These are phyloP conservation scores for Nipponacmea schrenckii DNA, from an alignment of 2,888 invertebrate species.

Conservation along the genomic window DNA sequence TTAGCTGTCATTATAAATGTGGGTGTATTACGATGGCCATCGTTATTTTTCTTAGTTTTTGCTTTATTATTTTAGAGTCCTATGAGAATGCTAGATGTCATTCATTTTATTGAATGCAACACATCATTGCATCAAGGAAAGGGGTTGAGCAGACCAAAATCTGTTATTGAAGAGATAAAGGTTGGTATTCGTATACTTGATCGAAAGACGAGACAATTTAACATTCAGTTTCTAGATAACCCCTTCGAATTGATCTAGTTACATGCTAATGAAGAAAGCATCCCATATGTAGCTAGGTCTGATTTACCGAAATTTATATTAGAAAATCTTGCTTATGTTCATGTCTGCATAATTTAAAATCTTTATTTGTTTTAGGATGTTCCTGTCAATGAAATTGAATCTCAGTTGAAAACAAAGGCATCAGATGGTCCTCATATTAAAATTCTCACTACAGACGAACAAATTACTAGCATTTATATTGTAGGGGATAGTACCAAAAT, in stretches of 20 bases:
- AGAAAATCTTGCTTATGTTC: too few species aligned
- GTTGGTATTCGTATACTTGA: too few species aligned
- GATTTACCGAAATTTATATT: too few species aligned
- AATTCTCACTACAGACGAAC: background rate
- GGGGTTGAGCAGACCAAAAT: background rate
- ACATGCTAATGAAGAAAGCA: too few species aligned
- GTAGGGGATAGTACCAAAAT: background rate
- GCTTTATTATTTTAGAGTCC: background rate
- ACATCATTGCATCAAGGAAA: background rate
- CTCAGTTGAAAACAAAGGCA: background rate
- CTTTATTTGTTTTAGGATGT: background rate
- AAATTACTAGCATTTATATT: background rate
- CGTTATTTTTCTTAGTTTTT: too few species aligned
- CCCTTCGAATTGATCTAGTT: too few species aligned
- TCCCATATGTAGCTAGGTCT: too few species aligned
- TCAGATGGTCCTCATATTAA: background rate
- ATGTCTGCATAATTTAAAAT: background rate
- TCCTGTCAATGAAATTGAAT: background rate
- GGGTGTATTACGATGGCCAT: too few species aligned
- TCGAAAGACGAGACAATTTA: too few species aligned
- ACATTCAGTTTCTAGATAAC: too few species aligned
- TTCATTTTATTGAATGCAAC: background rate
- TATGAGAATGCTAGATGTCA: background rate
- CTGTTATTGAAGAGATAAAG: too few species aligned
- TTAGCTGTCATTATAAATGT: too few species aligned